Percentiles rank a stretch among this genome's conserved stretches.
These are phyloP conservation scores for Delia radicum DNA, from an alignment of 1,140 invertebrate genomes.

Conservation along the genomic window DNA sequence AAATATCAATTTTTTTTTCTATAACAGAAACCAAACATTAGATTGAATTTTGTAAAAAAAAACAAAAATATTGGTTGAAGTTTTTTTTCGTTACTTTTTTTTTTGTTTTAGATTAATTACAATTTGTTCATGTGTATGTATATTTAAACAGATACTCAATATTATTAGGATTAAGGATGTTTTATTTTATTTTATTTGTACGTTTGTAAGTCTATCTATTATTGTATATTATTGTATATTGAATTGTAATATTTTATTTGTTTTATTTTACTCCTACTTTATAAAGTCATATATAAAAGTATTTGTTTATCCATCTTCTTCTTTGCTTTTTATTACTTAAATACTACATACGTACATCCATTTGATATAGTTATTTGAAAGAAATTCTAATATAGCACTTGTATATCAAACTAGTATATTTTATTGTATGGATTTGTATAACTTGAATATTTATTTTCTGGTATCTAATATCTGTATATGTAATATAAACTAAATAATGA, in stretches of 20 bases:
- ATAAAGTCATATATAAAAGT: background rate
- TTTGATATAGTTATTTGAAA: too few species aligned
- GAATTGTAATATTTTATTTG: background rate
- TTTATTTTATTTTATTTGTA: background rate
- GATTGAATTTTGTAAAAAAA: background rate
- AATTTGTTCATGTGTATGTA: background rate
- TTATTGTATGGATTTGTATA: too few species aligned
- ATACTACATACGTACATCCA: too few species aligned
- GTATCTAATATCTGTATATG: too few species aligned
- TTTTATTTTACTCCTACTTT: background rate
- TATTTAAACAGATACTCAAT: background rate
- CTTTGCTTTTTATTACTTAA: too few species aligned
- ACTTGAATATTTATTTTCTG: too few species aligned
- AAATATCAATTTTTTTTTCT: background rate
- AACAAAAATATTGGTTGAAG: background rate
- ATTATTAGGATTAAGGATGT: background rate
- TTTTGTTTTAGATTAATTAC: background rate
- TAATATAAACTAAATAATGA: too few species aligned
- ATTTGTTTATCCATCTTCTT: too few species aligned
- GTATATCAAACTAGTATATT: too few species aligned
- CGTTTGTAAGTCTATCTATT: too few species aligned
- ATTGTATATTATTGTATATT: background rate
- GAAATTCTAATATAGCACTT: too few species aligned
- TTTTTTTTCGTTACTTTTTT: too few species aligned
- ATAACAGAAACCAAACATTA: background rate